Percentiles rank a stretch among this genome's conserved stretches.
These are phyloP conservation scores for Heptranchias perlo DNA, from an alignment of 2,113 vertebrate species.

Conservation along the genomic window DNA sequence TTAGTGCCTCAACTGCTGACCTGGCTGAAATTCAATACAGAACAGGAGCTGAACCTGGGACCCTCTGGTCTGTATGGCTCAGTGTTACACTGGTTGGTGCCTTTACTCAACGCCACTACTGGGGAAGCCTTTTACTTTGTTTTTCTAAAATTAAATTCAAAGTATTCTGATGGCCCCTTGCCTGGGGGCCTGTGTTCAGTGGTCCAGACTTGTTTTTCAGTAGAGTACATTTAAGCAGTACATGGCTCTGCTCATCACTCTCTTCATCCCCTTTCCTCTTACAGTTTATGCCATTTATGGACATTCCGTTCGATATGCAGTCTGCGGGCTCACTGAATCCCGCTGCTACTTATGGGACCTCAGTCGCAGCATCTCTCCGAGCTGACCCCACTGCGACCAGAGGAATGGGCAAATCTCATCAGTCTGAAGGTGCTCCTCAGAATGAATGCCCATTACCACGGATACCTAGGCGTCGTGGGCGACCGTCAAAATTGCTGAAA, in stretches of 20 bases:
- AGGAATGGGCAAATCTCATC: background rate
- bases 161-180: no score
- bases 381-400: background rate
- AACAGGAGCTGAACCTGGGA: no score
- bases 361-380: no score
- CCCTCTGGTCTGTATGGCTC: no score
- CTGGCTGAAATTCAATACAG: background rate
- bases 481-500: slow-evolving; percentile 79
- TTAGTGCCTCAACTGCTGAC: background rate
- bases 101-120: no score
- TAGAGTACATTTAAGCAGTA: background rate
- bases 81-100: no score
- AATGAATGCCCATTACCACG: slow-evolving; percentile 48
- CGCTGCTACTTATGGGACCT: background rate
- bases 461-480: slow-evolving; percentile 75
- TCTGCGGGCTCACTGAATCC: background rate
- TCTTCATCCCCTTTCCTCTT: background rate
- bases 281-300: background rate
- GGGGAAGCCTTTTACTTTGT: no score
- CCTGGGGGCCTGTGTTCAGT: background rate
- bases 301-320: no score
- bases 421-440: slow-evolving; percentile 46
- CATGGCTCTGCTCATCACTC: background rate
- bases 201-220: background rate
- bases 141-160: no score